Percentiles rank a stretch among this genome's conserved stretches.
Conservation (phyloP, 23 tunicate genomes). For the Ascidia mentula region DNA sequence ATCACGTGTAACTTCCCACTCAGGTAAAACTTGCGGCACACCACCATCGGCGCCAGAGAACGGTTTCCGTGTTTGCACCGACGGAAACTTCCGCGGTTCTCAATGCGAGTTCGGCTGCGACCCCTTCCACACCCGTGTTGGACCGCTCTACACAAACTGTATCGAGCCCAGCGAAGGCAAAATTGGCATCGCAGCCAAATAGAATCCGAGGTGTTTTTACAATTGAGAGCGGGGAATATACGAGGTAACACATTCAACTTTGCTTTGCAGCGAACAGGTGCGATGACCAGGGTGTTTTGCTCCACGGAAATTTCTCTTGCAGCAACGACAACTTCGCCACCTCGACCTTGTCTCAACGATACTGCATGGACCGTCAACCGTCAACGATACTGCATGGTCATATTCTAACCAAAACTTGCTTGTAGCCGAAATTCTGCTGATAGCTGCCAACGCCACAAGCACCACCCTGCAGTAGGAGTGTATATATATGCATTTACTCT, state of each 20-base stretch:
- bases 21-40: slow-evolving; percentile 51
- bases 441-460: too few relatives aligned
- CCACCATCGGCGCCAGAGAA: slow-evolving; percentile 64
- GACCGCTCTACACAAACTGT: slow-evolving; percentile 46
- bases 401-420: too few relatives aligned
- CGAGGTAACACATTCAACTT: too few relatives aligned
- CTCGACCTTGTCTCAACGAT: slow-evolving; percentile 48
- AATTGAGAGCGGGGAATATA: too few relatives aligned
- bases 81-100: slow-evolving; percentile 72
- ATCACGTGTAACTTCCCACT: neutral
- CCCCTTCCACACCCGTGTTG: slow-evolving; percentile 55
- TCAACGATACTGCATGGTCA: too few relatives aligned
- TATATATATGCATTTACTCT: too few relatives aligned
- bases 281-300: slow-evolving; percentile 21
- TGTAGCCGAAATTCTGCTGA: too few relatives aligned
- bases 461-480: too few relatives aligned
- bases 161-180: slow-evolving; percentile 28
- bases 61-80: slow-evolving; percentile 58
- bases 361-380: slow-evolving; percentile 43
- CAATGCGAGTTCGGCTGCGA: slow-evolving; percentile 70
- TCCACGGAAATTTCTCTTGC: slow-evolving; percentile 31
- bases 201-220: too few relatives aligned
- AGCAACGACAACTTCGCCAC: slow-evolving; percentile 12
- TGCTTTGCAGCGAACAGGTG: slow-evolving; percentile 52
- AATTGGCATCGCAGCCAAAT: too few relatives aligned